A percentile compares a stretch with the other conserved stretches of the same genome.
phyloP scores from a whole-genome alignment of 2,888 invertebrate genomes.

The Phragmatobia fuliginosa region DNA sequence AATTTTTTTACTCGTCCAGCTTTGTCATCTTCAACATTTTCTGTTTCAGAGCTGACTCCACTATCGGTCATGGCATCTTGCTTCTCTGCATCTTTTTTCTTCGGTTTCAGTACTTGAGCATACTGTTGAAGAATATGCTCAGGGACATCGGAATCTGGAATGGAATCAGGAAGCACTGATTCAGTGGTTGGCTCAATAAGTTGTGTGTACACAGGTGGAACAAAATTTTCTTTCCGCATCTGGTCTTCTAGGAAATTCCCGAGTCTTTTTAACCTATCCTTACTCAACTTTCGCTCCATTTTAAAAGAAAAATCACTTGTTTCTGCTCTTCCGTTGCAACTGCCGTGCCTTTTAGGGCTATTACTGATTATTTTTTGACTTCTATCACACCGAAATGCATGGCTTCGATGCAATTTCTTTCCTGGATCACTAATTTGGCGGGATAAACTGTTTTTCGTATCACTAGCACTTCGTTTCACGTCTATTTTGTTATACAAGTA shows the following conservation, averaged over 20 bases:
- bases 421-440: conserved; percentile 84
- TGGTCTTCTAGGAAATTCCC: conserved; percentile 79
- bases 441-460: conserved; percentile 69
- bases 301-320: conserved; percentile 70
- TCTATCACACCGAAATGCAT: conserved; percentile 86
- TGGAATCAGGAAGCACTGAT: conserved; percentile 12
- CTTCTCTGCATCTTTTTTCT: conserved; percentile 65
- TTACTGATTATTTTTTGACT: conserved; percentile 66
- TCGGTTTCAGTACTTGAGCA: conserved; percentile 77
- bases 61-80: conserved; percentile 81
- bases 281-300: conserved; percentile 75
- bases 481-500: conserved; percentile 75
- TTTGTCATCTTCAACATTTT: conserved; percentile 79
- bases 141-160: conserved; percentile 73
- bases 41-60: conserved; percentile 83
- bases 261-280: conserved; percentile 73
- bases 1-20: conserved; percentile 63
- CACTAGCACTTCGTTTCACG: conserved; percentile 64
- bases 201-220: conserved; percentile 41
- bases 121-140: conserved; percentile 81
- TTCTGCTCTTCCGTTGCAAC: conserved; percentile 76
- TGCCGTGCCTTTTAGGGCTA: conserved; percentile 72
- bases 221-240: conserved; percentile 79
- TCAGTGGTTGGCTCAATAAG: conserved; percentile 53
- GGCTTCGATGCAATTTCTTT: conserved; percentile 86